These are phyloP conservation scores for Hirtodrosophila confusa DNA, from an alignment of 2,888 invertebrate species.

Conservation along the genomic window DNA sequence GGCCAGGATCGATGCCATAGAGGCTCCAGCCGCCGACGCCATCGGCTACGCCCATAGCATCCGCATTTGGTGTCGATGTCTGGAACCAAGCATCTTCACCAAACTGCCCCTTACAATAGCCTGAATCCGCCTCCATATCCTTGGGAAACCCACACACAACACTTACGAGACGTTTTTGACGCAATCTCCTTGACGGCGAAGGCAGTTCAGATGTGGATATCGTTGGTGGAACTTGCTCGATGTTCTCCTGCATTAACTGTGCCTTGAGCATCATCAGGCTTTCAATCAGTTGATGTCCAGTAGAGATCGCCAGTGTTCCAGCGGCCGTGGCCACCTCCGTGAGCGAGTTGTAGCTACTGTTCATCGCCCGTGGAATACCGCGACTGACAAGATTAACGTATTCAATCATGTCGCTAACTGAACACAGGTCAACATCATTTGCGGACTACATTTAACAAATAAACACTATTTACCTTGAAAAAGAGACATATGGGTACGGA, in stretches of 20 bases:
- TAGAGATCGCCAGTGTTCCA: slow-evolving; percentile 3
- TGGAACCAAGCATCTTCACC: slow-evolving; percentile 99
- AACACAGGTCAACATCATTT: background rate
- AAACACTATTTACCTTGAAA: slow-evolving; percentile 26
- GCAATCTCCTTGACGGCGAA: background rate
- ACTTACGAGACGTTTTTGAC: slow-evolving; percentile 88
- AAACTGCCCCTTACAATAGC: slow-evolving; percentile 92
- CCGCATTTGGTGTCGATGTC: slow-evolving; percentile 87
- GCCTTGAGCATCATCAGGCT: slow-evolving; percentile 11
- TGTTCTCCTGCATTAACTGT: background rate
- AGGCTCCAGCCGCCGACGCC: slow-evolving; percentile 99
- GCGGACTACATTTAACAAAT: background rate
- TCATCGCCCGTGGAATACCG: slow-evolving; percentile 26
- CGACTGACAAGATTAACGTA: slow-evolving; percentile 40
- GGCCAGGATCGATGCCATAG: slow-evolving; percentile 98
- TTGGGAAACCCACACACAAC: slow-evolving; percentile 97
- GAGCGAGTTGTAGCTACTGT: slow-evolving; percentile 18
- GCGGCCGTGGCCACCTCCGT: slow-evolving; percentile 7
- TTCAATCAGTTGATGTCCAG: background rate
- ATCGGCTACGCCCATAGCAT: slow-evolving; percentile 97
- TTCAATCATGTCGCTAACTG: slow-evolving; percentile 31
- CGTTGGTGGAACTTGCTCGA: too few species aligned
- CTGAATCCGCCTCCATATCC: slow-evolving; percentile 88
- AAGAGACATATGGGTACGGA: slow-evolving; percentile 33
- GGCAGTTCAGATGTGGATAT: background rate